These are phyloP conservation scores for Frieseomelitta varia DNA, from an alignment of 1,140 invertebrate species.

Conservation along the genomic window DNA sequence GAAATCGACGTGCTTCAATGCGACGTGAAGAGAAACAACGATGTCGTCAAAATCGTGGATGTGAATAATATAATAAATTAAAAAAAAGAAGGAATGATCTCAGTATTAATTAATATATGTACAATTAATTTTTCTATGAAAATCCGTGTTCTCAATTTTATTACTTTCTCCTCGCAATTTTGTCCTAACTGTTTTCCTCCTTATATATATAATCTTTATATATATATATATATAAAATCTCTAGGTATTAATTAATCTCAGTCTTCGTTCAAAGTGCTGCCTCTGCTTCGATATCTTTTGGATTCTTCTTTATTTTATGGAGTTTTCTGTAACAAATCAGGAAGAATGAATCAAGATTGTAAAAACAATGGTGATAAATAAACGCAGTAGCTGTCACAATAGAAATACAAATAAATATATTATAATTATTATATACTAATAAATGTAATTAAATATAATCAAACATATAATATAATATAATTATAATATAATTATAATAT, in stretches of 20 bases:
- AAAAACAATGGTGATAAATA: neutral
- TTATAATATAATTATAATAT: too few relatives aligned
- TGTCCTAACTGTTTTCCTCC: neutral
- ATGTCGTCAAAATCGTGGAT: constrained; percentile 21
- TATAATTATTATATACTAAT: too few relatives aligned
- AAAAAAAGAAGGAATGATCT: constrained; percentile 57
- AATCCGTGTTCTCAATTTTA: constrained; percentile 8
- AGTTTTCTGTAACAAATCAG: constrained; percentile 50
- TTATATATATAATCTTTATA: too few relatives aligned
- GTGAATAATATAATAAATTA: constrained; percentile 61
- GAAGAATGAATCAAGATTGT: neutral
- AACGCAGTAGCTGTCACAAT: too few relatives aligned
- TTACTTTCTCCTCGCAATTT: neutral
- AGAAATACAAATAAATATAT: too few relatives aligned
- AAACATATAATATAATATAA: too few relatives aligned
- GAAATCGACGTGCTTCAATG: neutral
- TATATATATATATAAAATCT: too few relatives aligned
- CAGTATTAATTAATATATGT: constrained; percentile 52
- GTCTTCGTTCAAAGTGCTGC: constrained; percentile 60
- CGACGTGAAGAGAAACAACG: neutral
- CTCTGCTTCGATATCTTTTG: constrained; percentile 67
- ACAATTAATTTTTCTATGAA: constrained; percentile 35
- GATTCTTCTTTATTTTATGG: constrained; percentile 44
- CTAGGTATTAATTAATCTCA: constrained; percentile 7
- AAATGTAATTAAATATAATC: neutral